Evolutionary conservation across 2,888 invertebrate species (phyloP), one percentile per base, ranked within the genome.

Genomic region (Catocala sponsa): DNA sequence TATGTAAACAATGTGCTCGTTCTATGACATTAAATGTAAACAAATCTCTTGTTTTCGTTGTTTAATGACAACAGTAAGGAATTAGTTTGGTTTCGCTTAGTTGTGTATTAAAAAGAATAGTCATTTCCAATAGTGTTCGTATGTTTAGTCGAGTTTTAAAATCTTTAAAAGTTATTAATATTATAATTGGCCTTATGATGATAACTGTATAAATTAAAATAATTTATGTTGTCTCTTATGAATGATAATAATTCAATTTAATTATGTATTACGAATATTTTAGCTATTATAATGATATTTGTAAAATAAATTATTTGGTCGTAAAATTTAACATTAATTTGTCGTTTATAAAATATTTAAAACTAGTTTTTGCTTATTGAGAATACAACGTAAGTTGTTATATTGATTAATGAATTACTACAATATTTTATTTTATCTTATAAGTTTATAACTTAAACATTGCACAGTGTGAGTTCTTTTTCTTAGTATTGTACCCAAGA

Each of bases 121-220:
- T 68, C 42, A 12, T 57, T 13, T 49, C n/a, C 13, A 65, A 61
- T 58, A 60, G 53, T 11, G 13, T 33, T 15, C 64, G 64, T 68
- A 55, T 53, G 57, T 65, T 75, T 72, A 73, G 73, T 73, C 68
- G 76, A 75, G 63, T 75, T 75, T 15, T 6, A 25, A 15, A 7
- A 25, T 46, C 13, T 46, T 15, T 46, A 46, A n/a, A 44, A 47
- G 52, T 58, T 50, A 43, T 59, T 63, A 48, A 46, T 57, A 70
- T 68, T 79, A 74, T 81, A 74, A 69, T 82, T 81, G 79, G 81
- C 81, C 83, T 83, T 84, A 83, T 72, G 69, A 76, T 71, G 65
- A 59, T 65, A 61, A 58, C 11, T 42, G 56, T 57, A 38, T 64
- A 67, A 70, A 63, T 66, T 57, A 55, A 72, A 73, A 79, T 70